Percentiles rank a stretch among this genome's conserved stretches.
Evolutionary conservation across 2,797 vertebrate species (phyloP).

Genomic region (Alauda arvensis): DNA sequence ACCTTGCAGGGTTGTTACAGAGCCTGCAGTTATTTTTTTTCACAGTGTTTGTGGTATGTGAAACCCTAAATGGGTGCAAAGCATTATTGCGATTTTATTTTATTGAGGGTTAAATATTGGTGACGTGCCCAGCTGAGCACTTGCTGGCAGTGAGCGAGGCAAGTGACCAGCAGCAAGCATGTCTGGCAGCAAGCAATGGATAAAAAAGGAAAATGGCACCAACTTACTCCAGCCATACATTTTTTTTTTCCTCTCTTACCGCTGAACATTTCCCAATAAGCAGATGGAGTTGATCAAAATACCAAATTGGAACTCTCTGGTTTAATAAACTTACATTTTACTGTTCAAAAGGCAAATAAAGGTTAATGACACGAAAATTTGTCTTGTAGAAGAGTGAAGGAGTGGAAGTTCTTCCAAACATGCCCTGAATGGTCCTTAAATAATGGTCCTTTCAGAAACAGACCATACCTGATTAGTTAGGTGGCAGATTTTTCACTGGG

Average conservation of each 20-base stretch:
- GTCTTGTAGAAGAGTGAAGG: neutral
- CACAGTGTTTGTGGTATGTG: neutral
- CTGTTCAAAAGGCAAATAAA: constrained; percentile 17
- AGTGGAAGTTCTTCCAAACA: neutral
- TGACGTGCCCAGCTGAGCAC: neutral
- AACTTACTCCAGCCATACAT: neutral
- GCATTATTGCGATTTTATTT: neutral
- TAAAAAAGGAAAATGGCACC: neutral
- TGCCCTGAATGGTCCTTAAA: neutral
- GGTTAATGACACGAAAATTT: constrained; percentile 4
- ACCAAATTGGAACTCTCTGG: neutral
- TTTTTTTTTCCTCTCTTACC: neutral
- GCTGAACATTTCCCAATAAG: neutral
- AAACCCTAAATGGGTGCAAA: neutral
- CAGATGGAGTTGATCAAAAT: constrained; percentile 12
- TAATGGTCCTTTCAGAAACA: neutral
- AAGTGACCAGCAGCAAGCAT: constrained; percentile 14
- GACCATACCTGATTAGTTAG: neutral
- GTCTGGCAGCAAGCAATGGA: neutral
- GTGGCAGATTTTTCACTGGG: neutral
- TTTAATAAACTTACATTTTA: constrained; percentile 16
- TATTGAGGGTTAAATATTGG: constrained; percentile 15
- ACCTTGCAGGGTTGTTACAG: neutral
- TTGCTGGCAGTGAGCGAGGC: neutral
- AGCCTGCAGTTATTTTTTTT: neutral